phyloP scores from a whole-genome alignment of 2,888 invertebrate species.

The Asteroscopus sphinx region DNA sequence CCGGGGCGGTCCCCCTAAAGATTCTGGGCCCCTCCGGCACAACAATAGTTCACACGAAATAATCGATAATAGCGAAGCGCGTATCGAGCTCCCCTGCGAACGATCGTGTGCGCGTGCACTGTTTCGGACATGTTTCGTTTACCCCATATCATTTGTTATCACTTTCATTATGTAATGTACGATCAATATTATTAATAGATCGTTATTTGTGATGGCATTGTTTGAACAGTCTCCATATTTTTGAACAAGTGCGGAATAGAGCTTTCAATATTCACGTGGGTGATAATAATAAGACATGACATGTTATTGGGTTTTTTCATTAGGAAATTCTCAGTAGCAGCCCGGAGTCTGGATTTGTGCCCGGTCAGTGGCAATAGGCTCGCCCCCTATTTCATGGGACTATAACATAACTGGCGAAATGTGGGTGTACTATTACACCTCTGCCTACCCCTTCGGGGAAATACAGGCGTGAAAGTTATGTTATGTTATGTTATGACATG shows the following conservation, averaged over 20 bases:
- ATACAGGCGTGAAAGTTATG: no score
- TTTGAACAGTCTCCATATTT: constrained; percentile 30
- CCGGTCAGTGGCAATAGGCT: no score
- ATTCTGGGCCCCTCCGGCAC: constrained; percentile 79
- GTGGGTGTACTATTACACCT: no score
- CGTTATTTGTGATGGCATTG: constrained; percentile 38
- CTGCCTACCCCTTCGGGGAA: no score
- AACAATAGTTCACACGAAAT: constrained; percentile 86
- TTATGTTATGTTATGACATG: no score
- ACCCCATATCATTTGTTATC: constrained; percentile 52
- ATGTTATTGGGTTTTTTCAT: no score
- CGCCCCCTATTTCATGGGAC: no score
- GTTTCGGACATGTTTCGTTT: constrained; percentile 49
- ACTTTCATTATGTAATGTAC: constrained; percentile 48
- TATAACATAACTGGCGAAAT: no score
- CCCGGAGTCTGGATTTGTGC: no score
- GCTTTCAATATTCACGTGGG: constrained; percentile 33
- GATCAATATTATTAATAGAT: constrained; percentile 42
- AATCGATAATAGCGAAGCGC: constrained; percentile 78
- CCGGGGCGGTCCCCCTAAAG: constrained; percentile 74
- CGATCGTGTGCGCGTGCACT: constrained; percentile 64
- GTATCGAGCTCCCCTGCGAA: constrained; percentile 46
- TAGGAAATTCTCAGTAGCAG: no score
- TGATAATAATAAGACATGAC: no score
- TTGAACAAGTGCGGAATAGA: constrained; percentile 42